Percentiles rank a stretch among this genome's conserved stretches.
These are phyloP conservation scores for Prunella fulvescens DNA, from an alignment of 2,113 vertebrate genomes.

Conservation along the genomic window DNA sequence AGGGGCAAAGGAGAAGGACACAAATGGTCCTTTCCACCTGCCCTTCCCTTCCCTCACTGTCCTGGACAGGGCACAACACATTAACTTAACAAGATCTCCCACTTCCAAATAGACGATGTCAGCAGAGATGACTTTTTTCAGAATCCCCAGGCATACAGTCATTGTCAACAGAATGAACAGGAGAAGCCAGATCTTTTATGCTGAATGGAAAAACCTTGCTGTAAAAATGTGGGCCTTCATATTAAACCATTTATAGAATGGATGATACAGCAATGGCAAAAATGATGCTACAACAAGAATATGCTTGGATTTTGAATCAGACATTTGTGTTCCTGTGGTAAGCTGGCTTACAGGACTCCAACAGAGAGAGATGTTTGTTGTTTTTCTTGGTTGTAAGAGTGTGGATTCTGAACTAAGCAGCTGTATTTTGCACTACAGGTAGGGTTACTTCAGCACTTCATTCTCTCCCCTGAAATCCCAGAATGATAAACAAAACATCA, in stretches of 20 bases:
- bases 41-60: neutral
- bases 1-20: neutral
- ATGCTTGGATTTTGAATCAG: neutral
- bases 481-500: neutral
- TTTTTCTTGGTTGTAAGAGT: neutral
- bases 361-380: neutral
- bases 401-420: neutral
- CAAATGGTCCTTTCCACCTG: neutral
- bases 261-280: neutral
- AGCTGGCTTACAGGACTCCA: neutral
- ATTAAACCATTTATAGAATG: neutral
- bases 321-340: neutral
- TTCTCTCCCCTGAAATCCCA: neutral
- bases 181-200: neutral
- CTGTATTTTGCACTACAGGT: neutral
- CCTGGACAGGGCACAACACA: neutral
- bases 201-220: neutral
- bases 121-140: neutral
- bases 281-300: neutral
- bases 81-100: neutral
- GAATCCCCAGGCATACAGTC: neutral
- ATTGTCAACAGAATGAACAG: neutral
- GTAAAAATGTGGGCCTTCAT: neutral
- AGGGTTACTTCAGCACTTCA: neutral
- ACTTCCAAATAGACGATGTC: accelerated